Base-by-base conservation (phyloP, 2,888 invertebrate species). In the Rhopalosiphum nymphaeae region DNA sequence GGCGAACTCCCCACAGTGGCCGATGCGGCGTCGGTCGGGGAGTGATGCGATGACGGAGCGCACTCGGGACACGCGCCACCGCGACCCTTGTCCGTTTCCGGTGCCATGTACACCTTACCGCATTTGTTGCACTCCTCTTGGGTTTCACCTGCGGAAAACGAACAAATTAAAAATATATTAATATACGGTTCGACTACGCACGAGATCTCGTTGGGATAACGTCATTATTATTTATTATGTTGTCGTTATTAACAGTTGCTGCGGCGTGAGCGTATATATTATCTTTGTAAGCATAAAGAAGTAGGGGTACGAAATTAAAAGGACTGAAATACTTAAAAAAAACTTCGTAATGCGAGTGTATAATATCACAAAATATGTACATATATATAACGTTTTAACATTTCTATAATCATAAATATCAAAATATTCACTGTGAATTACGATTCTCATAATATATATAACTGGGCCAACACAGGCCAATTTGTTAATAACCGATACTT, bases 111-210 rank as follows among this genome's bases (percentile, higher is more conserved):
- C 95, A 96, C 96, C 95, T 97, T 97, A 86, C 97, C 97, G 95
- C 97, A 97, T 91, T 96, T 96, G 93, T 96, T 96, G 95, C 97
- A 97, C 95, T 97, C 97, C 95, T 97, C 97, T 95, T 97, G 97
- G 7, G 96, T 96, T 95, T 97, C 97, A 95, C 97, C 97, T 97
- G 95, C 46, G 92, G 94, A 92, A 93, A 61, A 78, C 78, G 13
- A 91, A 84, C 46, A 67, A 78, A 78, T 36, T 78, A 78, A 78
- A 78, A 78, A 78, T 21, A 21, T 9, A 78, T 78, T 78, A 36
- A 78, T 21, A 36, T 78, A 78, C 36, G 21, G 21, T 16, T 11
- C 13, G 61, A 67, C 61, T 29, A n/a, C 61, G 2, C 3, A 1
- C 29, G 61, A 78, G 78, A 78, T 78, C 36, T 21, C 21, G 36